Evolutionary conservation across 2,888 invertebrate species (phyloP), one percentile per base, ranked within the genome.

Genomic region (Agrotis ipsilon): DNA sequence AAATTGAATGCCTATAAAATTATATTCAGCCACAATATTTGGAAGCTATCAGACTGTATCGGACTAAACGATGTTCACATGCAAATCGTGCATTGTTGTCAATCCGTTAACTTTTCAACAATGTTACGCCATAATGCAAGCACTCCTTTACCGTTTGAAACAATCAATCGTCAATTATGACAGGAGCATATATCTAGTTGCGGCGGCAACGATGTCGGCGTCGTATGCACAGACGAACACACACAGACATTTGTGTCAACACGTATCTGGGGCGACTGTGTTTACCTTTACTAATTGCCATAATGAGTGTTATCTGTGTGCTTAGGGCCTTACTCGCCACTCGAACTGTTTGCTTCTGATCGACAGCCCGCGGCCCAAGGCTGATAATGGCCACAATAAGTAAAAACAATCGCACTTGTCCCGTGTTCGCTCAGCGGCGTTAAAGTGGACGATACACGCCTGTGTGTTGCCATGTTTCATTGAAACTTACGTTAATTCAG

Each of bases 231-330:
- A 81, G 72, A 75, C 78, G 55, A 65, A 72, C 74, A 74, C 65
- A 75, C 68, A 72, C 62, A 82, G 65, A 75, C 86, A 86, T 81
- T 81, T 86, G 84, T 88, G 88, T 90, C 87, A 88, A 90, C 84
- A 85, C 82, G 84, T 91, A 93, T 91, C 91, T 92, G 89, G 93
- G 94, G 86, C 92, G 89, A 85, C 89, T 89, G 88, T 95, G 92
- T 95, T 94, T 94, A 89, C 92, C 88, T 90, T 89, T 81, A 87
- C 92, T 95, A 95, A 96, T 95, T 94, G 94, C 93, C 89, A 88
- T 94, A 94, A 94, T 94, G 93, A 93, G 92, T 86, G 88, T 92
- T 94, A 93, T 93, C 92, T 94, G 92, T 94, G 88, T 92, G 88
- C 83, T 90, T 85, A 92, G 87, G 87, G 68, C 82, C 79, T 74